Base-by-base conservation (phyloP, 2,113 vertebrate species). In the Leuciscus idus region DNA sequence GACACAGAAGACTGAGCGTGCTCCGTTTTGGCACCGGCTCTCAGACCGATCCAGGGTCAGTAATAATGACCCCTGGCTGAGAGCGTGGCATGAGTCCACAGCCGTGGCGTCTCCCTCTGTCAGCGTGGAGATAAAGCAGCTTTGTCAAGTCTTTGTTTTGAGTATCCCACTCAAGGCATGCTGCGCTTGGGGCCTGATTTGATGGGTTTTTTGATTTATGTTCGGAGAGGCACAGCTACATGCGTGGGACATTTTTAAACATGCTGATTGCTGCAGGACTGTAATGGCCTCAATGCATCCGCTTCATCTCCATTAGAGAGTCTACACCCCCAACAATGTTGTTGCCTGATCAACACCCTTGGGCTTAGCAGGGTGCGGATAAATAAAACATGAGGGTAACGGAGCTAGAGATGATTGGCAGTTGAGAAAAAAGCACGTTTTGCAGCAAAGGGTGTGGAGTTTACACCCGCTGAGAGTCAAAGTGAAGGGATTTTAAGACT, bases 1-100 rank as follows among this genome's bases (percentile, higher is more conserved):
- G 68, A 81, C 64, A 81, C 59, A 59, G 68, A 52, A 80, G 52
- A 77, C 9, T 55, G 66, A 77, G 66, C n/a, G 17, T 17, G 13
- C 39, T 76, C n/a, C 21, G 68, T 64, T 82, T 75, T 62, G 59
- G 72, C 75, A 85, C 39, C 10, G 30, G 33, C 59, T 75, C 43
- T 88, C 81, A 68, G 87, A 82, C 83, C 57, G 70, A 75, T 82
- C 70, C 80, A 64, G 72, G 80, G 59, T 87, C 72, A 39, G 72
- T 66, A 82, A 77, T 83, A 83, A 81, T 85, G 48, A 75, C 78
- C 59, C 72, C 43, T 77, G 61, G 43, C 78, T 85, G 66, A 52
- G 84, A 52, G 68, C 46, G 17, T 12, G 26, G 30, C 43, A 21
- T 50, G 55, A 81, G 46, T 77, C 61, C 83, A 75, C 70, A 66